Evolutionary conservation across 2,113 vertebrate species (phyloP).

Genomic region (Barnardius zonarius): DNA sequence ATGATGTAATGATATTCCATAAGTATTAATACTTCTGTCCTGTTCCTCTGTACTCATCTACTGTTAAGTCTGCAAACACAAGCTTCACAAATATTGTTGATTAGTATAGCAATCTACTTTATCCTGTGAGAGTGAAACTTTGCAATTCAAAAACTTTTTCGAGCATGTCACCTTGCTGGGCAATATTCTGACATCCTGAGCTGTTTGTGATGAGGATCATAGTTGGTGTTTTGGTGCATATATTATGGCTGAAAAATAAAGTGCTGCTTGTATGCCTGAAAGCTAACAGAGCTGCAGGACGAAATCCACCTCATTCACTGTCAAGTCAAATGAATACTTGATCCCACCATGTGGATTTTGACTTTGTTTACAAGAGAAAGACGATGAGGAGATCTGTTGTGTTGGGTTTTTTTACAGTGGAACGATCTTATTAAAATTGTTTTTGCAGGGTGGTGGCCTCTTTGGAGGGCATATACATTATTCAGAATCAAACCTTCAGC

Average conservation of each 20-base stretch:
- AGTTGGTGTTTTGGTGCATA: background rate
- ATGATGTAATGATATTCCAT: background rate
- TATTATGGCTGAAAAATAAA: background rate
- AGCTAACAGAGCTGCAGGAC: background rate
- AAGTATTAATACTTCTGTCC: background rate
- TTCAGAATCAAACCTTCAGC: background rate
- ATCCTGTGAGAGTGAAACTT: background rate
- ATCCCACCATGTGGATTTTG: background rate
- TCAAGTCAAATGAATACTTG: background rate
- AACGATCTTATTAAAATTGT: background rate
- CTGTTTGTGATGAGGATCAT: background rate
- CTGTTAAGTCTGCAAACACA: background rate
- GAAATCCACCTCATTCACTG: background rate
- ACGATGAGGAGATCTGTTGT: background rate
- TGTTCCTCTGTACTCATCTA: background rate
- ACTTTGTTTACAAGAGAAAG: background rate
- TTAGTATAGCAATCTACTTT: background rate
- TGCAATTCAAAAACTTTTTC: background rate
- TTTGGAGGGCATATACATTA: background rate
- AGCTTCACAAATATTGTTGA: background rate
- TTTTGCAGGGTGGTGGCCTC: background rate
- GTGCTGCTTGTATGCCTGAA: rapidly evolving
- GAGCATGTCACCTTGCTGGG: background rate
- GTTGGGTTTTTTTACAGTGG: background rate
- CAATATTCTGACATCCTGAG: background rate